Percentiles rank a stretch among this genome's conserved stretches.
phyloP scores from a whole-genome alignment of 2,113 vertebrate species.

The Scopus umbretta region DNA sequence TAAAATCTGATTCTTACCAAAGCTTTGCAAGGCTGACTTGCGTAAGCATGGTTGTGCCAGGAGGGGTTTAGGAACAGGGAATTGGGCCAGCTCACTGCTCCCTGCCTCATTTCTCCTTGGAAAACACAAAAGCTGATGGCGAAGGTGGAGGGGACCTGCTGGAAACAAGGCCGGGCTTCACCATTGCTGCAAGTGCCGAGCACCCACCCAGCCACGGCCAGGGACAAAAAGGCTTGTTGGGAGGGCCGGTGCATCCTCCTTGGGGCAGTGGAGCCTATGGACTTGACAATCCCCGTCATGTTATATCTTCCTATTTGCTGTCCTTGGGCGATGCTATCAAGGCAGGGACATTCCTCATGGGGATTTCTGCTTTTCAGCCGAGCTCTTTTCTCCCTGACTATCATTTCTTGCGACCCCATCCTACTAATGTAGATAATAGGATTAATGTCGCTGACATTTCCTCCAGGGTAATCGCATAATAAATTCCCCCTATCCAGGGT shows the following conservation, averaged over 20 bases:
- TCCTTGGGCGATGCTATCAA: accelerated
- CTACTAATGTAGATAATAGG: not conserved
- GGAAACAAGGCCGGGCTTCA: not conserved
- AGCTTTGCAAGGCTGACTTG: not conserved
- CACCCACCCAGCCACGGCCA: not conserved
- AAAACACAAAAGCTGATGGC: not conserved
- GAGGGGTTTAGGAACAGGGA: not conserved
- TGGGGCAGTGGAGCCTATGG: not conserved
- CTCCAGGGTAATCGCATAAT: not conserved
- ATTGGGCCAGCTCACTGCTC: not conserved
- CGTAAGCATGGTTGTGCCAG: not conserved
- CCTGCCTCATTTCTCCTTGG: not conserved
- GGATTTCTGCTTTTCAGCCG: not conserved
- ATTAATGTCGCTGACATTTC: slow-evolving; percentile 12
- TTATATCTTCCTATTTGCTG: not conserved
- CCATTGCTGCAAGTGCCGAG: not conserved
- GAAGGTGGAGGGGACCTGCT: not conserved
- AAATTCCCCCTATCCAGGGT: not conserved
- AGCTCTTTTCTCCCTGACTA: not conserved
- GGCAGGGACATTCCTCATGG: accelerated
- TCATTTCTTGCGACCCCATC: not conserved
- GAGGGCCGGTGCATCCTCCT: not conserved
- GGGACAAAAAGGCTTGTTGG: not conserved
- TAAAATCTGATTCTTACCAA: not conserved
- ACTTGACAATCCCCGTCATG: not conserved